These are phyloP conservation scores for Aleadryas rufinucha DNA, from an alignment of 2,113 vertebrate species.

Conservation along the genomic window DNA sequence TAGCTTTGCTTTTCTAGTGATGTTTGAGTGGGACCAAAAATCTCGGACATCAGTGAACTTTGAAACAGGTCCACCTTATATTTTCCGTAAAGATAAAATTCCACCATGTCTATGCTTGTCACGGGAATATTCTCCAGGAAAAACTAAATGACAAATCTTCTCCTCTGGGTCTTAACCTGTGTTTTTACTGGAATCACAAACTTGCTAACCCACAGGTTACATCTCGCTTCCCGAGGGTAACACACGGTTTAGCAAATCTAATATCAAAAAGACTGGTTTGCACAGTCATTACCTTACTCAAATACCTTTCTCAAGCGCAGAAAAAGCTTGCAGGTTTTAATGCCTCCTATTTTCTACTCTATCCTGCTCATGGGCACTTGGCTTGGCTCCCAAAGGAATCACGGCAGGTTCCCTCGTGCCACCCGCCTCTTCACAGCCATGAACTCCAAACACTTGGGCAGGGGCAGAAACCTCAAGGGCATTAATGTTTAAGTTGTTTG, in stretches of 20 bases:
- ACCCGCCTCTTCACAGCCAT: background rate
- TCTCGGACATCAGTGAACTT: rapidly evolving
- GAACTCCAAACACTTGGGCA: background rate
- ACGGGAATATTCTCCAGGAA: background rate
- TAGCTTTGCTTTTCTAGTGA: background rate
- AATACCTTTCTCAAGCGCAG: background rate
- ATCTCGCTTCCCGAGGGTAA: background rate
- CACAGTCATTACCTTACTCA: background rate
- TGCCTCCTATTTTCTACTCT: background rate
- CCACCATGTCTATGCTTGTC: background rate
- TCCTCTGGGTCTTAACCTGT: background rate
- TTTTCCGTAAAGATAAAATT: background rate
- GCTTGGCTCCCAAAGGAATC: background rate
- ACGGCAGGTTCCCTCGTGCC: rapidly evolving
- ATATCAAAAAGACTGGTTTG: background rate
- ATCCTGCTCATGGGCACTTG: no score
- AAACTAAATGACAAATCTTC: background rate
- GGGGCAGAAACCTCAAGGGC: background rate
- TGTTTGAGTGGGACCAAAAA: background rate
- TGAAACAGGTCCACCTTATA: background rate
- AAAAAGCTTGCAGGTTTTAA: background rate
- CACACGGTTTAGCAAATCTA: background rate
- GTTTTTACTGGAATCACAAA: background rate
- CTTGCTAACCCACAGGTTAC: background rate
- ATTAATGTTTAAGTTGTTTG: no score